Evolutionary conservation across 92 coral and sea anemone genomes (phyloP).

Genomic region (Actinernus sp.): DNA sequence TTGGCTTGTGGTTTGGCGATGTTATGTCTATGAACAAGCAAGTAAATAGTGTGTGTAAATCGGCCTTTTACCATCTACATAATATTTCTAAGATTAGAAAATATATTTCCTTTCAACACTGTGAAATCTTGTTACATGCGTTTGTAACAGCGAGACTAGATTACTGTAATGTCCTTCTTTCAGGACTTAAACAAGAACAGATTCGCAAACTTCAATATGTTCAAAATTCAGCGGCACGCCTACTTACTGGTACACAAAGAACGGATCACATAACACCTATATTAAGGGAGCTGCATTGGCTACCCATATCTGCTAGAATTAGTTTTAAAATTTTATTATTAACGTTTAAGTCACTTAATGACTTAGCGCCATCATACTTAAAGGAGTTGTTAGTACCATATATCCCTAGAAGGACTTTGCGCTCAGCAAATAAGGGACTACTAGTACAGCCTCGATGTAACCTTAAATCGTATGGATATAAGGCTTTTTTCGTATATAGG

Average conservation of each 20-base stretch:
- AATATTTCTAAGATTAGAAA: no score
- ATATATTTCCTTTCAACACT: no score
- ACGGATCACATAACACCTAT: no score
- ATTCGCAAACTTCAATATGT: no score
- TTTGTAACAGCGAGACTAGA: no score
- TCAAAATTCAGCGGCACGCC: neutral
- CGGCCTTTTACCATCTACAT: slow-evolving; percentile 24
- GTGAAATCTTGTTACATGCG: no score
- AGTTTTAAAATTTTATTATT: slow-evolving; percentile 24
- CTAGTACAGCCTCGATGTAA: no score
- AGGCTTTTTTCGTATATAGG: no score
- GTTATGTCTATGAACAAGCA: slow-evolving; percentile 22
- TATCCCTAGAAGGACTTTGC: slow-evolving; percentile 30
- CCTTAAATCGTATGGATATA: no score
- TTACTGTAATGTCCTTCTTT: neutral
- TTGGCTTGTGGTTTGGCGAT: slow-evolving; percentile 13
- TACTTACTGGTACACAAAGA: no score
- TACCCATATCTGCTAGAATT: slow-evolving; percentile 29
- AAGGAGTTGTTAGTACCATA: slow-evolving; percentile 22
- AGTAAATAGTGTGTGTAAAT: slow-evolving; percentile 16
- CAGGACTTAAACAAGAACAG: no score
- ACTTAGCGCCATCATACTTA: slow-evolving; percentile 12
- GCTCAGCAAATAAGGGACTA: slow-evolving; percentile 31
- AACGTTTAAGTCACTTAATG: slow-evolving; percentile 21
- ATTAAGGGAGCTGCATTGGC: slow-evolving; percentile 9